Evolutionary conservation across 2,888 invertebrate species (phyloP), one percentile per base, ranked within the genome.

Genomic region (Limnephilus auricula): DNA sequence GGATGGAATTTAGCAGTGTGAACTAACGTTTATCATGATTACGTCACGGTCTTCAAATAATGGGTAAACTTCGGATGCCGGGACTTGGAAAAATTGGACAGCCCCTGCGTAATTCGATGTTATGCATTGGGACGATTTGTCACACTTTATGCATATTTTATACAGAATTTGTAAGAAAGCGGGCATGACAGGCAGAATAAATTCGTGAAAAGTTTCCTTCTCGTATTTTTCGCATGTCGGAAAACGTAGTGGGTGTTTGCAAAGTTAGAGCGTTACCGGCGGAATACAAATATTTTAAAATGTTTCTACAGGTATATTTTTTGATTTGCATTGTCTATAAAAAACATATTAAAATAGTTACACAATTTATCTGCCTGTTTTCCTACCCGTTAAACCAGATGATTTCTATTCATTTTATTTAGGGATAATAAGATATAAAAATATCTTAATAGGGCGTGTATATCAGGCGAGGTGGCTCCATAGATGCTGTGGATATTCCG

Each of bases 11-110:
- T 89, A 90, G 79, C 80, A 91, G 79, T 90, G 79, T 82, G 82
- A 89, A 90, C 34, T 86, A 85, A 79, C 85, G 90, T 89, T 91
- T 91, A 80, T 91, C 91, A 91, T 65, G 89, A 90, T 89, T 90
- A 91, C 85, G 91, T 90, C 86, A 90, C 80, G 50, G 40, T n/a
- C 90, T 30, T 37, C 86, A 32, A 34, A 91, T 83, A 32, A 79
- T 83, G 89, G 45, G 88, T 45, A 91, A 78, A 78, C 86, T 88
- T 90, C 80, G 82, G 88, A 90, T 84, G 13, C n/a, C 83, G 2
- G n/a, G 90, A 45, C 65, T 90, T 78, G 34, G 84, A 90, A 90
- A 90, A 84, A 90, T 84, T 30, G 18, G 37, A 65, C 84, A 50
- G 37, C 90, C 50, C 65, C 65, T 78, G n/a, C 15, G 45, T 34